These are phyloP conservation scores for Cepaea nemoralis DNA, from an alignment of 1,140 invertebrate species.

Conservation along the genomic window DNA sequence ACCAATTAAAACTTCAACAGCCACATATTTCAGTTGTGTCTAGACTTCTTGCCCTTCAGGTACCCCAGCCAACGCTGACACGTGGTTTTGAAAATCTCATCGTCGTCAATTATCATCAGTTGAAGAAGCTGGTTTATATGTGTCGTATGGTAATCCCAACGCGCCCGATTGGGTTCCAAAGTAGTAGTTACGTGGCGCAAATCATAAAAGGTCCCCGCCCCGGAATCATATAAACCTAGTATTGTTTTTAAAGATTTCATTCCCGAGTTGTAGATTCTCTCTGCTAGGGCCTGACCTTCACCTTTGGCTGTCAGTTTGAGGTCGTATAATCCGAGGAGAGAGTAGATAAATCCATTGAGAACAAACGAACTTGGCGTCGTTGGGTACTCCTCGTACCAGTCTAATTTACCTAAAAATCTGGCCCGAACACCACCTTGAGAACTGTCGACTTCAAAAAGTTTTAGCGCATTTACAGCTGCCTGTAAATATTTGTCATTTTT, in stretches of 20 bases:
- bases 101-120: slow-evolving; percentile 86
- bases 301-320: slow-evolving; percentile 76
- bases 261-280: slow-evolving; percentile 84
- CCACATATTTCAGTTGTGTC: slow-evolving; percentile 69
- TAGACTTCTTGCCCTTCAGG: slow-evolving; percentile 81
- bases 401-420: slow-evolving; percentile 78
- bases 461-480: slow-evolving; percentile 84
- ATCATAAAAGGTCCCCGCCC: slow-evolving; percentile 96
- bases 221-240: slow-evolving; percentile 93
- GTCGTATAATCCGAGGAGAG: slow-evolving; percentile 95
- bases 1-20: too few relatives aligned
- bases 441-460: slow-evolving; percentile 83
- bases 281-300: slow-evolving; percentile 52
- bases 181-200: slow-evolving; percentile 88
- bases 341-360: slow-evolving; percentile 98
- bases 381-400: slow-evolving; percentile 98
- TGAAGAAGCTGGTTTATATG: slow-evolving; percentile 96
- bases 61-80: slow-evolving; percentile 95
- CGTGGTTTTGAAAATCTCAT: slow-evolving; percentile 83
- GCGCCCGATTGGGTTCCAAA: slow-evolving; percentile 86
- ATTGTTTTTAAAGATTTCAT: slow-evolving; percentile 90
- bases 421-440: slow-evolving; percentile 85
- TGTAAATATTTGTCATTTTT: slow-evolving; percentile 83
- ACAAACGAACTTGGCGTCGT: slow-evolving; percentile 95
- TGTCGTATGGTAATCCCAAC: slow-evolving; percentile 98